Conservation (phyloP, 1,140 invertebrate genomes). For the Drosophila sechellia region DNA sequence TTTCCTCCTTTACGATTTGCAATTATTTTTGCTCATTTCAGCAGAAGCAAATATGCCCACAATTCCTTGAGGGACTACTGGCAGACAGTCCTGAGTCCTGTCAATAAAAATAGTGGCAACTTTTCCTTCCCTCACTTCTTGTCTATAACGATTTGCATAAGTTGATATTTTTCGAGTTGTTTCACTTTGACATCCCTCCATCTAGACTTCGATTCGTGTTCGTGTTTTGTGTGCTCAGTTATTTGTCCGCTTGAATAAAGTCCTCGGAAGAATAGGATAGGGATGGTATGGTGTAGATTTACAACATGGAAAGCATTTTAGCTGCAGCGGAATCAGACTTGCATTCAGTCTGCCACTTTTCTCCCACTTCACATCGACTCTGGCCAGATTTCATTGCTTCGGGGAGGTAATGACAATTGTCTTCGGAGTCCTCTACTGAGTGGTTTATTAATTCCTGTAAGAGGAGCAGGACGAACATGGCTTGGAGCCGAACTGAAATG, state of each 20-base stretch:
- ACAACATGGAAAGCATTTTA: constrained; percentile 78
- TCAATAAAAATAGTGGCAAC: constrained; percentile 52
- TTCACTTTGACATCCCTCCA: constrained; percentile 27
- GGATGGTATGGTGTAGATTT: constrained; percentile 17
- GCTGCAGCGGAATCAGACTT: constrained; percentile 48
- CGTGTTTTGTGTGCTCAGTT: constrained; percentile 49
- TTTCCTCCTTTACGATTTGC: constrained; percentile 75
- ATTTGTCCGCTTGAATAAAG: constrained; percentile 68
- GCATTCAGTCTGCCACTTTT: constrained; percentile 16
- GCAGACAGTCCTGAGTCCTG: constrained; percentile 40
- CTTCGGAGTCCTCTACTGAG: constrained; percentile 31
- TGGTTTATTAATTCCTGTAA: constrained; percentile 37
- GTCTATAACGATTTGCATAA: constrained; percentile 72
- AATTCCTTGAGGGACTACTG: constrained; percentile 74
- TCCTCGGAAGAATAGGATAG: constrained; percentile 28
- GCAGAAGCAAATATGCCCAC: constrained; percentile 78
- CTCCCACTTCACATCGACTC: neutral
- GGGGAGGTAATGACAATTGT: constrained; percentile 59
- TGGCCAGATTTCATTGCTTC: constrained; percentile 25
- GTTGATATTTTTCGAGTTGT: constrained; percentile 77
- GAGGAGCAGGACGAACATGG: neutral
- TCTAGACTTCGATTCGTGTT: constrained; percentile 27
- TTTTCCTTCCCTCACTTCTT: constrained; percentile 19
- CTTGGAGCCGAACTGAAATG: constrained; percentile 4
- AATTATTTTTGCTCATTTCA: constrained; percentile 83